phyloP scores from a whole-genome alignment of 2,888 invertebrate species.

The Drosophila monieri region DNA sequence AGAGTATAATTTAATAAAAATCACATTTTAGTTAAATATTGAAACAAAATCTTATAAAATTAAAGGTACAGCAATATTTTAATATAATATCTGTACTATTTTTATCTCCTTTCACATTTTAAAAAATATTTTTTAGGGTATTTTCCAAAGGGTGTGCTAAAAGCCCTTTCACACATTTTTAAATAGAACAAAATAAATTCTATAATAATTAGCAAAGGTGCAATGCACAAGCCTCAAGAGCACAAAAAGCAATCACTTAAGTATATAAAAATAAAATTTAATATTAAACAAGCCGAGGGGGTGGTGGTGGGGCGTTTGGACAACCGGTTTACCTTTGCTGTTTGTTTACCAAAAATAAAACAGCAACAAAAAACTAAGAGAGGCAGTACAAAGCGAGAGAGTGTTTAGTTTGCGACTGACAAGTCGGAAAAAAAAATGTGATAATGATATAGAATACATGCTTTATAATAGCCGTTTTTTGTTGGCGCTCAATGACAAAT shows the following conservation, averaged over 20 bases:
- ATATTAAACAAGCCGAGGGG: constrained; percentile 21
- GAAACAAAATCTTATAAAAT: not conserved
- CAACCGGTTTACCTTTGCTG: constrained; percentile 56
- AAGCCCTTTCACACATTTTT: not conserved
- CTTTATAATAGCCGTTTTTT: constrained; percentile 18
- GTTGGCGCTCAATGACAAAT: constrained; percentile 1
- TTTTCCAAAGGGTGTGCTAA: not conserved
- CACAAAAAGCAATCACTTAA: constrained; percentile 18
- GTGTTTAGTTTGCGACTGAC: constrained; percentile 24
- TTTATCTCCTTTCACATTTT: not conserved
- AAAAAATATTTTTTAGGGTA: not conserved
- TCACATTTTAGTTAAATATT: too few relatives aligned
- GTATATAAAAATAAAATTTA: constrained; percentile 23
- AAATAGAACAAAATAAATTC: constrained; percentile 24
- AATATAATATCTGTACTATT: not conserved
- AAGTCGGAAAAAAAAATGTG: constrained; percentile 49
- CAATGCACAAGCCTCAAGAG: constrained; percentile 17
- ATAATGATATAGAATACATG: constrained; percentile 46
- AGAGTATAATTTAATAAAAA: not conserved
- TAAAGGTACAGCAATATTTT: not conserved
- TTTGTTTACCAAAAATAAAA: constrained; percentile 61
- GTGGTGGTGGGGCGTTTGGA: not conserved
- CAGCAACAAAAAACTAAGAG: constrained; percentile 14
- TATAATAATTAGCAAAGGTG: constrained; percentile 27
- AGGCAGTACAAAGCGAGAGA: constrained; percentile 15